phyloP scores from a whole-genome alignment of 2,888 invertebrate species.

The Formica aserva region DNA sequence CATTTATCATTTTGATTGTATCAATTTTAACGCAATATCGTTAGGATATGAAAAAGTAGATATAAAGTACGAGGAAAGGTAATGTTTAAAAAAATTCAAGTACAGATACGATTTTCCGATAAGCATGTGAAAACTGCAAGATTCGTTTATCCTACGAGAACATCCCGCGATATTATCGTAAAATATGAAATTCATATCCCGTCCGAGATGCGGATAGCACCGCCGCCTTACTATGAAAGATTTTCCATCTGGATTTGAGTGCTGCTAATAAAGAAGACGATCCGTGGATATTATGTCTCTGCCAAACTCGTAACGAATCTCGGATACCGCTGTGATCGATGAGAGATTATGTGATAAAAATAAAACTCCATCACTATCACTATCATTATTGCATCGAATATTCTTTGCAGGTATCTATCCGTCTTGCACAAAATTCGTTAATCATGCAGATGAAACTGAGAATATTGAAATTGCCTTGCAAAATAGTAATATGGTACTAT shows the following conservation, averaged over 20 bases:
- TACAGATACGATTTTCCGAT: slow-evolving; percentile 59
- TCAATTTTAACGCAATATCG: slow-evolving; percentile 24
- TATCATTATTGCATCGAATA: slow-evolving; percentile 14
- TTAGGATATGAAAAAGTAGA: slow-evolving; percentile 17
- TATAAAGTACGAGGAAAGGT: slow-evolving; percentile 36
- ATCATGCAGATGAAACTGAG: neutral
- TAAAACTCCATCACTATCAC: slow-evolving; percentile 28
- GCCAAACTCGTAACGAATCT: slow-evolving; percentile 54
- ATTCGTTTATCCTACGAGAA: slow-evolving; percentile 73
- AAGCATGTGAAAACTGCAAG: slow-evolving; percentile 60
- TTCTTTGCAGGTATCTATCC: neutral
- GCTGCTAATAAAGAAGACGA: slow-evolving; percentile 67
- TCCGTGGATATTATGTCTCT: slow-evolving; percentile 62
- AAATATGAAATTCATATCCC: slow-evolving; percentile 79
- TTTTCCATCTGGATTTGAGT: slow-evolving; percentile 39
- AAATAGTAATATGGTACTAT: neutral
- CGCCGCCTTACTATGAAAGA: slow-evolving; percentile 33
- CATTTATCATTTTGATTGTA: slow-evolving; percentile 33
- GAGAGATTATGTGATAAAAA: slow-evolving; percentile 9
- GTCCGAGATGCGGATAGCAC: slow-evolving; percentile 28
- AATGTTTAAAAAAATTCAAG: slow-evolving; percentile 42
- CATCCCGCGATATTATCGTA: slow-evolving; percentile 76
- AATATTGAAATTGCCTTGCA: slow-evolving; percentile 27
- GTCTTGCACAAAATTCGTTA: slow-evolving; percentile 2
- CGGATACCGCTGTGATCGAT: slow-evolving; percentile 18